phyloP scores from a whole-genome alignment of 2,797 vertebrate genomes.

The Amphiprion clarkii region DNA sequence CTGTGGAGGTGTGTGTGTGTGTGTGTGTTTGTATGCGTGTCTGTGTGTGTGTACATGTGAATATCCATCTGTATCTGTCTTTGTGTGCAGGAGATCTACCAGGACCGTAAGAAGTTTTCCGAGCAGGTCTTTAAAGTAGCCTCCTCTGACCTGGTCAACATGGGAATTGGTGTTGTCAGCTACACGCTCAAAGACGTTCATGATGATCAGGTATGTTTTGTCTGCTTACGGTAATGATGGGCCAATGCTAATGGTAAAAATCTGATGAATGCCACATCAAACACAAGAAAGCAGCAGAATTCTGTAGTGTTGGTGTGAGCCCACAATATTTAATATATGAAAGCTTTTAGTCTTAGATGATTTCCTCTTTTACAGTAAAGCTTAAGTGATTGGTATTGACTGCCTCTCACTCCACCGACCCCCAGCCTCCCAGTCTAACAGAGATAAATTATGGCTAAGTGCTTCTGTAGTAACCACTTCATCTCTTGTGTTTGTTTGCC shows the following conservation, averaged over 20 bases:
- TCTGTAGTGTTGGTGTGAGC: slow-evolving; percentile 2
- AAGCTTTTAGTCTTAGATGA: slow-evolving; percentile 41
- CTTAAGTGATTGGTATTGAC: slow-evolving; percentile 55
- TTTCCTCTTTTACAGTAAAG: slow-evolving; percentile 40
- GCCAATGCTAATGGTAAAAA: neutral
- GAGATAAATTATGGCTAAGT: slow-evolving; percentile 57
- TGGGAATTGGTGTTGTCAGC: slow-evolving; percentile 97
- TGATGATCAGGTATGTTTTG: slow-evolving; percentile 90
- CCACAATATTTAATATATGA: slow-evolving; percentile 5
- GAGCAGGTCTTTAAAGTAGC: slow-evolving; percentile 97
- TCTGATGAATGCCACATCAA: neutral
- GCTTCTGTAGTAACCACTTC: slow-evolving; percentile 37
- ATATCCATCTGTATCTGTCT: neutral
- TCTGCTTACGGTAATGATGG: neutral
- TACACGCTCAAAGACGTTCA: slow-evolving; percentile 97
- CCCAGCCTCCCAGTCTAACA: slow-evolving; percentile 20
- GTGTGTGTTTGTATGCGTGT: slow-evolving; percentile 59
- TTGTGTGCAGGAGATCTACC: slow-evolving; percentile 93
- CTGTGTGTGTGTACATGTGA: slow-evolving; percentile 45
- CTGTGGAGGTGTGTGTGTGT: slow-evolving; percentile 89
- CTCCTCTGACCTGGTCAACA: slow-evolving; percentile 96
- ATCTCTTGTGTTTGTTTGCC: slow-evolving; percentile 15
- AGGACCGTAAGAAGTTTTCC: slow-evolving; percentile 97
- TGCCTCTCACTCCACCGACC: slow-evolving; percentile 22
- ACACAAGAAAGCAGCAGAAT: slow-evolving; percentile 1